phyloP scores from a whole-genome alignment of 2,888 invertebrate species.

The Drosophila hamatofila region DNA sequence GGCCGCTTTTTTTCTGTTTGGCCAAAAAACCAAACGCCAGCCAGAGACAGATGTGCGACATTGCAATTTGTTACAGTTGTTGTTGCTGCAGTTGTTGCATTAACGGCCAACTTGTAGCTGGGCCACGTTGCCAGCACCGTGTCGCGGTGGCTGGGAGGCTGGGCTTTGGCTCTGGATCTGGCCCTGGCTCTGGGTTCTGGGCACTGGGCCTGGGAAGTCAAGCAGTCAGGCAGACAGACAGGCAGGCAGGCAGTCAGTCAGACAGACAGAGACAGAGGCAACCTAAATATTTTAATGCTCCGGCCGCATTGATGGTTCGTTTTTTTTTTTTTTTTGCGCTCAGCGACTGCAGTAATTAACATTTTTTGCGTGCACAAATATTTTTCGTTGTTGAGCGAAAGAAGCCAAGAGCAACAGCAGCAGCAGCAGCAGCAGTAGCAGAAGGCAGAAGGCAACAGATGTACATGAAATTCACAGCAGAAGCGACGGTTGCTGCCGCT shows the following conservation, averaged over 20 bases:
- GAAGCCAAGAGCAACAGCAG: conserved; percentile 54
- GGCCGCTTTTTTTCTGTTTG: conserved; percentile 62
- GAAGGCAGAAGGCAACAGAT: conserved; percentile 52
- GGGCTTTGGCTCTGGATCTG: conserved; percentile 11
- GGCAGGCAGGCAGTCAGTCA: conserved; percentile 24
- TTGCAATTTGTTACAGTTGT: conserved; percentile 79
- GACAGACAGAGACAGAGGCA: conserved; percentile 41
- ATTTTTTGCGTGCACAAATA: conserved; percentile 81
- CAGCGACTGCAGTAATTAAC: conserved; percentile 75
- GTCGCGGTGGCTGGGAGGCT: conserved; percentile 10
- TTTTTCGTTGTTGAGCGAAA: conserved; percentile 73
- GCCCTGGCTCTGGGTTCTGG: conserved; percentile 6
- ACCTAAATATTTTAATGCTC: conserved; percentile 77
- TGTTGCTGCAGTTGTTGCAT: conserved; percentile 74
- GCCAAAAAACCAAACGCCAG: conserved; percentile 71
- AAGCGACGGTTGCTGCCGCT: conserved; percentile 52
- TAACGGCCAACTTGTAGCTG: conserved; percentile 59
- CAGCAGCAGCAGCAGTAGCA: too few relatives aligned
- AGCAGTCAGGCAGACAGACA: conserved; percentile 16
- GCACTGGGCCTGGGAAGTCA: conserved; percentile 65
- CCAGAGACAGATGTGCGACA: conserved; percentile 78
- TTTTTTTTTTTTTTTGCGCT: conserved; percentile 53
- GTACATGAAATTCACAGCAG: conserved; percentile 79
- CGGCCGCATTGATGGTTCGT: conserved; percentile 78
- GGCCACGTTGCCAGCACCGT: conserved; percentile 13